Percentiles rank a stretch among this genome's conserved stretches.
Conservation (phyloP, 2,888 invertebrate species). For the Microchrysa polita region DNA sequence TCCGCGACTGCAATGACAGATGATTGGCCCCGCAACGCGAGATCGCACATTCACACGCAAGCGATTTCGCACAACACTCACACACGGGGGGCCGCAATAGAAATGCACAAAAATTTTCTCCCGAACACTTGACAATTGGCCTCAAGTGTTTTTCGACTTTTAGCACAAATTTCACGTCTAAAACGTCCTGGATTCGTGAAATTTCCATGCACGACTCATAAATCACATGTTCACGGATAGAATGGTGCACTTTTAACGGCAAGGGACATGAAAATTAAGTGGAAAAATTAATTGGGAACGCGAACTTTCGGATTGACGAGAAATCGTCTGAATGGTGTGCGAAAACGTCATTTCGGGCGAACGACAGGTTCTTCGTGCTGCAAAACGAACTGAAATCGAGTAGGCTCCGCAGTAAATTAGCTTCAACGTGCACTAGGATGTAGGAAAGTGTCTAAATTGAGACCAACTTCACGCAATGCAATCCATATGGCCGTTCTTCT, state of each 20-base stretch:
- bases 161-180: slow-evolving; percentile 16
- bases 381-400: background rate
- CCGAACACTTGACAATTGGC: slow-evolving; percentile 2
- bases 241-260: background rate
- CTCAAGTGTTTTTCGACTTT: slow-evolving; percentile 18
- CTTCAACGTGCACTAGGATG: background rate
- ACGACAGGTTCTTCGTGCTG: slow-evolving; percentile 10
- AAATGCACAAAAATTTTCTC: slow-evolving; percentile 6
- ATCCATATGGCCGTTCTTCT: background rate
- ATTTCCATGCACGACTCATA: background rate
- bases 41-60: slow-evolving; percentile 10
- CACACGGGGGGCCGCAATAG: background rate
- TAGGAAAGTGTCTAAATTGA: background rate
- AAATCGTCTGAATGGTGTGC: slow-evolving; percentile 12
- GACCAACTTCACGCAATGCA: slow-evolving; percentile 18
- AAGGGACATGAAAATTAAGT: slow-evolving; percentile 24
- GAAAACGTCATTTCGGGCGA: slow-evolving; percentile 39
- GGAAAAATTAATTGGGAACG: slow-evolving; percentile 31
- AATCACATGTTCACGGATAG: slow-evolving; percentile 40
- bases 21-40: slow-evolving; percentile 29
- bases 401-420: background rate
- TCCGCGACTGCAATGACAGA: slow-evolving; percentile 40
- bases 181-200: background rate
- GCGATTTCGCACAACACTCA: no score
- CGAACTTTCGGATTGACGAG: slow-evolving; percentile 17